Percentiles rank a stretch among this genome's conserved stretches.
These are phyloP conservation scores for Trichogramma dendrolimi DNA, from an alignment of 2,888 invertebrate genomes.

Conservation along the genomic window DNA sequence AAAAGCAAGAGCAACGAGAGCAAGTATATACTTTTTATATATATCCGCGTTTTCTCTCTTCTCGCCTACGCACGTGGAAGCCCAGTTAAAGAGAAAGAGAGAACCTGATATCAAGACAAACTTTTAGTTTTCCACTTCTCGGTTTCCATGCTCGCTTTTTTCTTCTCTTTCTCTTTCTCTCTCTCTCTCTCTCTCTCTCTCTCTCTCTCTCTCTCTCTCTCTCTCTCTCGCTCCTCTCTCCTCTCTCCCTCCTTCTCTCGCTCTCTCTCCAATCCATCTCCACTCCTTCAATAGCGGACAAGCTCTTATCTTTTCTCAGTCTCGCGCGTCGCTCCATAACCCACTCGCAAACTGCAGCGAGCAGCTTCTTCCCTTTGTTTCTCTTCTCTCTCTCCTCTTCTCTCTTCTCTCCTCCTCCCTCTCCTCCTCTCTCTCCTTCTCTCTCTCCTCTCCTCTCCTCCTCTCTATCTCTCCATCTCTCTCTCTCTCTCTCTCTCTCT, in stretches of 20 bases:
- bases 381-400: slow-evolving; percentile 6
- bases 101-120: slow-evolving; percentile 41
- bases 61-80: slow-evolving; percentile 25
- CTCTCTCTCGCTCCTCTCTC: slow-evolving; percentile 15
- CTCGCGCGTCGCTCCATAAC: background rate
- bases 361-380: slow-evolving; percentile 9
- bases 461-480: slow-evolving; percentile 16
- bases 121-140: slow-evolving; percentile 40
- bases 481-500: background rate
- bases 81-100: background rate
- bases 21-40: slow-evolving; percentile 5
- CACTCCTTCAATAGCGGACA: background rate
- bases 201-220: slow-evolving; percentile 7
- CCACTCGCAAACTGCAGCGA: too few species aligned
- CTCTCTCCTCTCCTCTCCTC: too few species aligned
- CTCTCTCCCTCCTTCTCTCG: too few species aligned
- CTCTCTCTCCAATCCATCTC: slow-evolving; percentile 5
- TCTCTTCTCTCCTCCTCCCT: too few species aligned
- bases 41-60: slow-evolving; percentile 27
- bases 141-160: slow-evolving; percentile 25
- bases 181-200: slow-evolving; percentile 10
- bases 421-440: background rate
- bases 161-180: slow-evolving; percentile 13
- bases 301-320: slow-evolving; percentile 2
- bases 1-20: slow-evolving; percentile 26